Percentiles rank a stretch among this genome's conserved stretches.
These are phyloP conservation scores for Acropternis orthonyx DNA, from an alignment of 2,797 vertebrate species.

Conservation along the genomic window DNA sequence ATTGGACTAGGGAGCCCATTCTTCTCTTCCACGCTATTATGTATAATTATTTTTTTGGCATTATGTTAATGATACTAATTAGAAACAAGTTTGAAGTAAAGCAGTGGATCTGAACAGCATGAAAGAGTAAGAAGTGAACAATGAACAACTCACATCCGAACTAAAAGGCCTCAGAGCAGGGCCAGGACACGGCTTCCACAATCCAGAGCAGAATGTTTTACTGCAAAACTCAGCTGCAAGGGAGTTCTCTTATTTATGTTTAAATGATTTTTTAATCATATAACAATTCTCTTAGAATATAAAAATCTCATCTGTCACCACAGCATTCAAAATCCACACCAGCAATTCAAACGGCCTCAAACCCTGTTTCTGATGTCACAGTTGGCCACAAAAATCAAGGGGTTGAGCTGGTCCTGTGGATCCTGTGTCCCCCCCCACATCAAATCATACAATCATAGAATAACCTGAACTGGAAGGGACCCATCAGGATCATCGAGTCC, in stretches of 20 bases:
- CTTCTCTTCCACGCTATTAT: neutral
- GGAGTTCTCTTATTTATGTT: neutral
- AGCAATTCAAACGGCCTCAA: neutral
- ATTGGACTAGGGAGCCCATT: neutral
- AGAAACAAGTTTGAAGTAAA: neutral
- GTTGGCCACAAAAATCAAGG: neutral
- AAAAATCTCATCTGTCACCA: neutral
- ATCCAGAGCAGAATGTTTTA: neutral
- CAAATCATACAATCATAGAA: neutral
- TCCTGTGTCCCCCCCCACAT: neutral
- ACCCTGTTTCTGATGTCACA: neutral
- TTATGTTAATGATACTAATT: neutral
- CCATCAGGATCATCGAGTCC: fast-evolving
- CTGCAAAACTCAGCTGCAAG: neutral
- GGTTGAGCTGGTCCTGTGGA: neutral
- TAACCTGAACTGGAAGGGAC: neutral
- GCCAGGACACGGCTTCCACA: neutral
- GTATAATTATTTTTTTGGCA: neutral
- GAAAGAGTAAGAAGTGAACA: neutral
- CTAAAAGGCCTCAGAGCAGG: neutral
- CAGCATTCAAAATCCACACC: neutral
- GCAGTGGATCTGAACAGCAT: neutral
- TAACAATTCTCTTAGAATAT: neutral
- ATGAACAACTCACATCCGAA: neutral
- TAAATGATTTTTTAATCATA: neutral